phyloP scores from a whole-genome alignment of 2,888 invertebrate genomes.

The Spialia ferax region DNA sequence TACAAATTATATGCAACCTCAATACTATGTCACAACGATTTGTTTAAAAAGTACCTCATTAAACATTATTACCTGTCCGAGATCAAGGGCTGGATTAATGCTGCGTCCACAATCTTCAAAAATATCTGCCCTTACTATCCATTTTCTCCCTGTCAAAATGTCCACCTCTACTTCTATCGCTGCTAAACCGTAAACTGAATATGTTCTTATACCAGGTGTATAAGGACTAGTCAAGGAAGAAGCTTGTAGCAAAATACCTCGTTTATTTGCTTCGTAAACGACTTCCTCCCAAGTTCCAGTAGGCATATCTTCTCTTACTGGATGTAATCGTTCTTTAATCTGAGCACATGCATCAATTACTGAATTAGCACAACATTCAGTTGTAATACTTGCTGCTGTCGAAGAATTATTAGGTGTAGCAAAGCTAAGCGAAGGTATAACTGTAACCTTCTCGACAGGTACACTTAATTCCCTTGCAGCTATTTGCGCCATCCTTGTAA shows the following conservation, averaged over 20 bases:
- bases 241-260: constrained; percentile 58
- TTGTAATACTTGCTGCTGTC: constrained; percentile 89
- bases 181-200: constrained; percentile 58
- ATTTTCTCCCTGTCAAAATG: constrained; percentile 59
- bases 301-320: constrained; percentile 19
- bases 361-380: constrained; percentile 85
- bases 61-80: constrained; percentile 32
- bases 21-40: too few relatives aligned
- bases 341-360: constrained; percentile 83
- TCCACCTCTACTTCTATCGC: constrained; percentile 60
- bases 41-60: too few relatives aligned
- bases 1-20: too few relatives aligned
- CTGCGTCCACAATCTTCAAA: constrained; percentile 48
- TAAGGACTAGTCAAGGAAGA: constrained; percentile 56
- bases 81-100: constrained; percentile 34
- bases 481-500: constrained; percentile 92
- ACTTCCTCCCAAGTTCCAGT: constrained; percentile 46
- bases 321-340: constrained; percentile 60
- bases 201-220: constrained; percentile 56
- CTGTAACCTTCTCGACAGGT: constrained; percentile 85
- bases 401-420: constrained; percentile 86
- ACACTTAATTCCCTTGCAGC: constrained; percentile 90
- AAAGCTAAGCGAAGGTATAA: constrained; percentile 87
- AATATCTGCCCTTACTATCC: constrained; percentile 59
- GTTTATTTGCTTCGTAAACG: constrained; percentile 55